Evolutionary conservation across 2,888 invertebrate genomes (phyloP).

Genomic region (Monopis laevigella): DNA sequence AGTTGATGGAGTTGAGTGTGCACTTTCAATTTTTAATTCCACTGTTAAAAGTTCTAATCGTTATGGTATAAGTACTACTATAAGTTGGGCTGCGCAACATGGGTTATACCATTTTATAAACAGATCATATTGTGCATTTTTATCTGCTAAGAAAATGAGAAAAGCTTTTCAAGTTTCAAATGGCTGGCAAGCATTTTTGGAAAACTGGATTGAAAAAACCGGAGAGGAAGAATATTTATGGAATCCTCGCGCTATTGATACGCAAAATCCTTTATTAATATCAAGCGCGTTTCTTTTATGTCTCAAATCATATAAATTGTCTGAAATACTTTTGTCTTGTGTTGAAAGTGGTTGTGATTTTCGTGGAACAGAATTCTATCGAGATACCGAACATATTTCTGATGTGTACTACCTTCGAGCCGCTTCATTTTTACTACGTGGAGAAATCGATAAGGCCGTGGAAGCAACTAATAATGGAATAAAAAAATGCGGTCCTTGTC

Average conservation of each 20-base stretch:
- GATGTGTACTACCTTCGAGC: slow-evolving; percentile 43
- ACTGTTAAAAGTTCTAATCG: slow-evolving; percentile 45
- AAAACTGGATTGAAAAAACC: slow-evolving; percentile 40
- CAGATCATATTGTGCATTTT: slow-evolving; percentile 36
- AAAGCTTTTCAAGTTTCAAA: slow-evolving; percentile 38
- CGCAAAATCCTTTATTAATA: slow-evolving; percentile 39
- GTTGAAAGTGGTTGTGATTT: slow-evolving; percentile 34
- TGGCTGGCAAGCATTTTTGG: slow-evolving; percentile 41
- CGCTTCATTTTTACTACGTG: slow-evolving; percentile 35
- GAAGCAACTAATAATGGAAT: slow-evolving; percentile 30
- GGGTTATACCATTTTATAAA: slow-evolving; percentile 36
- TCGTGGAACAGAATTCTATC: slow-evolving; percentile 29
- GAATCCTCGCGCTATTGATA: slow-evolving; percentile 33
- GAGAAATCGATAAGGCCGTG: slow-evolving; percentile 32
- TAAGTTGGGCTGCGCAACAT: slow-evolving; percentile 54
- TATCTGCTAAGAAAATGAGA: slow-evolving; percentile 47
- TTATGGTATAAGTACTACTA: slow-evolving; percentile 45
- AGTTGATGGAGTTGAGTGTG: slow-evolving; percentile 24
- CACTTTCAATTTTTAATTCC: slow-evolving; percentile 43
- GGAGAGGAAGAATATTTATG: slow-evolving; percentile 52
- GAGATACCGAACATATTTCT: slow-evolving; percentile 21
- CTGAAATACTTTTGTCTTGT: slow-evolving; percentile 38
- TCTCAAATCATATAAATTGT: slow-evolving; percentile 43
- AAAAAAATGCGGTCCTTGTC: slow-evolving; percentile 37
- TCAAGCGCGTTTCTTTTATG: slow-evolving; percentile 56